Evolutionary conservation across 64 coral and sea anemone genomes (phyloP).

Genomic region (Acropora yongei): DNA sequence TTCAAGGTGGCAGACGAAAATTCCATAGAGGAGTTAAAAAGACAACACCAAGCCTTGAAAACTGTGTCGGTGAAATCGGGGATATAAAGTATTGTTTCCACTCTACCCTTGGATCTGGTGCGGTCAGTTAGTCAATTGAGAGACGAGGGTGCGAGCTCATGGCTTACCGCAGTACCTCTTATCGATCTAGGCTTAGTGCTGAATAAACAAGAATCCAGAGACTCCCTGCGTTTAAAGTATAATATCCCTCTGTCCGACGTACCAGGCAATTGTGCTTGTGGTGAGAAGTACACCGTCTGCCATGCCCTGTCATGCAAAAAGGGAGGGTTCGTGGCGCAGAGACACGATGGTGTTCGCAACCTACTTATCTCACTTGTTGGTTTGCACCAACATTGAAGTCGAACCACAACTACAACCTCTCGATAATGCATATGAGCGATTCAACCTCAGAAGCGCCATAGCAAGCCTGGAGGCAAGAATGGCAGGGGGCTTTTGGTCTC

Average conservation of each 20-base stretch:
- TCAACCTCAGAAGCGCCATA: not conserved
- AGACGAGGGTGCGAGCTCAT: no score
- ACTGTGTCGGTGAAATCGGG: not conserved
- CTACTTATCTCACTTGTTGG: constrained; percentile 1
- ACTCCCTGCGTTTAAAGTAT: no score
- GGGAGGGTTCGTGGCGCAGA: constrained; percentile 3
- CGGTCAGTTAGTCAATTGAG: constrained; percentile 11
- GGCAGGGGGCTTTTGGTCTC: constrained; percentile 20
- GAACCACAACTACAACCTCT: constrained; percentile 39
- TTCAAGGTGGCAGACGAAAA: not conserved
- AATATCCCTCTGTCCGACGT: constrained; percentile 33
- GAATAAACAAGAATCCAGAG: no score
- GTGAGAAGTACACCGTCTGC: not conserved
- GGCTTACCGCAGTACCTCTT: constrained; percentile 16
- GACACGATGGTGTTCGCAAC: constrained; percentile 39
- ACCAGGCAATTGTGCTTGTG: not conserved
- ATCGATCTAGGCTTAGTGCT: constrained; percentile 28
- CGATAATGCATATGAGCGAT: constrained; percentile 33
- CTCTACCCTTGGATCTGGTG: not conserved
- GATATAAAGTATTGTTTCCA: not conserved
- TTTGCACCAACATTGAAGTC: constrained; percentile 39
- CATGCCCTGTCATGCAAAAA: constrained; percentile 39
- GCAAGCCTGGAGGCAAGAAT: constrained; percentile 47
- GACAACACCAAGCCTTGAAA: not conserved
- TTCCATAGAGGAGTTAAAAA: not conserved